These are phyloP conservation scores for Trichonephila clavipes DNA, from an alignment of 1,140 invertebrate species.

Conservation along the genomic window DNA sequence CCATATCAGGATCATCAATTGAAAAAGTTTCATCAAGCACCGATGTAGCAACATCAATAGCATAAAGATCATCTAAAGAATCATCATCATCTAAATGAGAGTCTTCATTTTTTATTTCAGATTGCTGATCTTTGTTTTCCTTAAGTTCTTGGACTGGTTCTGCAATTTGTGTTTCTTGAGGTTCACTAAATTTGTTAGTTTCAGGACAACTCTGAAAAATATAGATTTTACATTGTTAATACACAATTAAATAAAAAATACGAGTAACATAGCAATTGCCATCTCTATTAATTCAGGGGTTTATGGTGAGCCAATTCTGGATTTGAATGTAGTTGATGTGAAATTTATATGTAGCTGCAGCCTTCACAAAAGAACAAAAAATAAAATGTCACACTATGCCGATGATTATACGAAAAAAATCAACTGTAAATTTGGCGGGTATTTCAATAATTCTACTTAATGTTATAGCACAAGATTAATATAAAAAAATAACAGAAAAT, in stretches of 20 bases:
- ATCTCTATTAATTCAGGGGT: no score
- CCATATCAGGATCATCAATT: constrained; percentile 35
- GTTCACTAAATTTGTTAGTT: neutral
- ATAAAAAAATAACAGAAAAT: no score
- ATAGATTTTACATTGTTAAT: neutral
- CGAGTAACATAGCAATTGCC: no score
- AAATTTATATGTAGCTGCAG: no score
- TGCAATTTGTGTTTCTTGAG: neutral
- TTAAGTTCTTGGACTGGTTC: neutral
- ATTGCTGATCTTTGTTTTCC: neutral
- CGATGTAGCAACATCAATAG: neutral
- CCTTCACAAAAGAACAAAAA: no score
- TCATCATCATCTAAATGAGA: neutral
- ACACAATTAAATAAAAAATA: neutral
- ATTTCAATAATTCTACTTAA: no score
- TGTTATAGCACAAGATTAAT: no score
- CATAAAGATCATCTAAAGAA: neutral
- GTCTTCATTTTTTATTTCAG: neutral
- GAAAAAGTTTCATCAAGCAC: constrained; percentile 18
- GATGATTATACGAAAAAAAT: no score
- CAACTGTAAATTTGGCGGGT: no score
- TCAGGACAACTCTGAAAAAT: neutral
- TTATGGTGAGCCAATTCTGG: no score
- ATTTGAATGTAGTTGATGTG: no score
- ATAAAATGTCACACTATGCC: no score